Base-by-base conservation (phyloP, 2,113 vertebrate genomes). In the Melanerpes aurifrons region DNA sequence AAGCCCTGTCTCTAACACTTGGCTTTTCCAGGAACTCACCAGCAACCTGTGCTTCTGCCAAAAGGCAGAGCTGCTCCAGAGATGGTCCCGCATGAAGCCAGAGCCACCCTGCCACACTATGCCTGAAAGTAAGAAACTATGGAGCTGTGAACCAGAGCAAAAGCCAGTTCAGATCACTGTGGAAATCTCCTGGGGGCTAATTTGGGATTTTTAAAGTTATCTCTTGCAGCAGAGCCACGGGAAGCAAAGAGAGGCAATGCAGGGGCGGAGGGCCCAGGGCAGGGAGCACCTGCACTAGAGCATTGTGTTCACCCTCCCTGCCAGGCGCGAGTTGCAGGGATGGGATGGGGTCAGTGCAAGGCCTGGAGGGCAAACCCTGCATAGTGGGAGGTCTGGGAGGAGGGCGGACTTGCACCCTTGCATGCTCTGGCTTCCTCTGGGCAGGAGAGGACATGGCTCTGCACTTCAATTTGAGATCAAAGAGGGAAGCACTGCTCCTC, bases 71-170 rank as follows among this genome's bases (percentile, higher is more conserved):
- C 45, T 62, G 67, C 63, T 70, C 59, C 59, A 88, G 77, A 93
- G 50, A 72, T 2, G 54, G 59, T 28, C 37, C 71, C 59, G 28
- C 0, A 0, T n/a, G 45, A 93, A 93, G 79, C 45, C 37, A 70
- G 73, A 72, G 53, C 53, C 37, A 70, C 50, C 47, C n/a, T 35
- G 45, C 35, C 72, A 43, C 56, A 47, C 77, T 61, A 92, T 73
- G 67, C 66, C 69, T 80, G 48, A 62, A 45, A 88, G 31, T 47
- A 78, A 83, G 66, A 78, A 17, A 67, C 69, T 29, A 12, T 2
- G 54, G 57, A 83, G 85, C 78, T 95, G 71, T 89, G 84, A 94
- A 93, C 79, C 45, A 77, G 72, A 58, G 93, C 85, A 94, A 89
- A 92, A 93, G 87, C 45, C 80, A 86, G 73, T 76, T 90, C 79